Conservation (phyloP, 1,140 invertebrate genomes). For the Heliconius hermathena region DNA sequence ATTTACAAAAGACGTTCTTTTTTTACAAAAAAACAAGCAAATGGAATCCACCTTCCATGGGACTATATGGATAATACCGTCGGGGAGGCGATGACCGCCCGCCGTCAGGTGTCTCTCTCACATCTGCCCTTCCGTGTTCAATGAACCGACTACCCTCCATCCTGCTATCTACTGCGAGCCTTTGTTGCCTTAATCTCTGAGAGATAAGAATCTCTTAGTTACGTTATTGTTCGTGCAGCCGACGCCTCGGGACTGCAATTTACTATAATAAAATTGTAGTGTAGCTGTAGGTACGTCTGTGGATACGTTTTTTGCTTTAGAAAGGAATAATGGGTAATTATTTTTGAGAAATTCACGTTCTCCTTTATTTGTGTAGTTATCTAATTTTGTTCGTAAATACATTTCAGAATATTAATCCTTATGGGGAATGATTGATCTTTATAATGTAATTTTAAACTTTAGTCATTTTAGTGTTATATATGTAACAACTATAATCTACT, state of each 20-base stretch:
- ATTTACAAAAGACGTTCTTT: not conserved
- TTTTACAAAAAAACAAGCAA: not conserved
- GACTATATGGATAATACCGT: not conserved
- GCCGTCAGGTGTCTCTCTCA: constrained; percentile 31
- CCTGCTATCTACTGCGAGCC: constrained; percentile 20
- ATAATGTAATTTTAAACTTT: not conserved
- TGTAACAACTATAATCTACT: too few relatives aligned
- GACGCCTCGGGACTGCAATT: constrained; percentile 23
- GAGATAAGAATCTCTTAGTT: constrained; percentile 27
- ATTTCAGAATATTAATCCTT: not conserved
- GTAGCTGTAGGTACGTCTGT: constrained; percentile 6
- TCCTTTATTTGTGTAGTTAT: constrained; percentile 4
- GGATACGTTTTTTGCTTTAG: constrained; percentile 4
- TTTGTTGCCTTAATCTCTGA: constrained; percentile 28
- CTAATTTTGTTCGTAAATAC: constrained; percentile 15
- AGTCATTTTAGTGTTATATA: too few relatives aligned
- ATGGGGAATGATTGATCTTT: not conserved
- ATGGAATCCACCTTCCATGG: constrained; percentile 1
- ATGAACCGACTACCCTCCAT: constrained; percentile 28
- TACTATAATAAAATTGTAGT: constrained; percentile 21
- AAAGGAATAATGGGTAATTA: constrained; percentile 18
- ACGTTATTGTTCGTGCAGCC: constrained; percentile 21
- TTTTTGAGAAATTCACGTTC: constrained; percentile 5
- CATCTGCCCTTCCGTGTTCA: constrained; percentile 35
- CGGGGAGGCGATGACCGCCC: constrained; percentile 14